Conservation (phyloP, 2,888 invertebrate species). For the Cephus rjabovi region DNA sequence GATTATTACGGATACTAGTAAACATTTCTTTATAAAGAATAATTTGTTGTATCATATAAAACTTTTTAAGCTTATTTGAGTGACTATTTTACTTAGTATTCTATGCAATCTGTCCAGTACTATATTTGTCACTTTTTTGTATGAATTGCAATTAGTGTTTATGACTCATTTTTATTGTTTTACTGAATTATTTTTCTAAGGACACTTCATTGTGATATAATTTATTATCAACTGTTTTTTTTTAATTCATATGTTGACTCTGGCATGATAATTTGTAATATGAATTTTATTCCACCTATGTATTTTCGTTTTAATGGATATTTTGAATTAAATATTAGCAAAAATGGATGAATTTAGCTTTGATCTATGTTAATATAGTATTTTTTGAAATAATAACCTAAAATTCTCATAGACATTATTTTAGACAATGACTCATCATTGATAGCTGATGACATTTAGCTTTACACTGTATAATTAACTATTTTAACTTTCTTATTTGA, state of each 20-base stretch:
- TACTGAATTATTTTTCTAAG: not conserved
- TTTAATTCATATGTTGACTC: not conserved
- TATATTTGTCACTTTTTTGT: not conserved
- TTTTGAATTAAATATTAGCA: not conserved
- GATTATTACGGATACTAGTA: not conserved
- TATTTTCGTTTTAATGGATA: not conserved
- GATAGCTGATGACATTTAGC: not conserved
- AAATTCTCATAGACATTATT: not conserved
- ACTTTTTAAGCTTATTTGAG: not conserved
- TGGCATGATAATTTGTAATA: not conserved
- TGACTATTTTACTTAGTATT: not conserved
- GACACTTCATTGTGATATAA: not conserved
- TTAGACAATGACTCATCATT: not conserved
- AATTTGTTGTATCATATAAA: not conserved
- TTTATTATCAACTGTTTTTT: not conserved
- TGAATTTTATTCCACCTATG: not conserved
- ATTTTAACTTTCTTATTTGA: not conserved
- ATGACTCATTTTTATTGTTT: not conserved
- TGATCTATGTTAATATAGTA: not conserved
- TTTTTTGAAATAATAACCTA: not conserved
- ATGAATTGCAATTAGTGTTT: not conserved
- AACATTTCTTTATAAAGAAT: not conserved
- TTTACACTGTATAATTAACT: not conserved
- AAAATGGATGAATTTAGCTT: not conserved
- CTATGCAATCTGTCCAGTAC: not conserved